Evolutionary conservation across 2,113 vertebrate genomes (phyloP).

Genomic region (Phyllopteryx taeniolatus): DNA sequence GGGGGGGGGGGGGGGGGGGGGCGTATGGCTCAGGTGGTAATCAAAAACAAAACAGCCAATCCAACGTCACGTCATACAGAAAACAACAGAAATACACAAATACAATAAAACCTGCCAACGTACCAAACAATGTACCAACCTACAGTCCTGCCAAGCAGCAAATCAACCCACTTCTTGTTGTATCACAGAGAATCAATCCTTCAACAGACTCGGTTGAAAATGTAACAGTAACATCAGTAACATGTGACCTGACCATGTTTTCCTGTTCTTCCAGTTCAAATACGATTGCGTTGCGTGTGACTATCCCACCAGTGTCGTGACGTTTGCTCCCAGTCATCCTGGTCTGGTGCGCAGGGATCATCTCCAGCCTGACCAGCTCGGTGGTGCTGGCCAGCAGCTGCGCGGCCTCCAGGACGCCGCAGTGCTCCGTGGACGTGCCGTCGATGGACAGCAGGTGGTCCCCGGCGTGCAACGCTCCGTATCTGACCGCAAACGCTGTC

Average conservation of each 20-base stretch:
- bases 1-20: too few species aligned
- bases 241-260: neutral
- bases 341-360: slow-evolving; percentile 86
- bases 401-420: slow-evolving; percentile 87
- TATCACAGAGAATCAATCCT: too few species aligned
- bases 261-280: neutral
- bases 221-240: too few species aligned
- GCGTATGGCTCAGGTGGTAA: too few species aligned
- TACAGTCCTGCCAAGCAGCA: too few species aligned
- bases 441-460: slow-evolving; percentile 96
- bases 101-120: too few species aligned
- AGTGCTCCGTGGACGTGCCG: slow-evolving; percentile 91
- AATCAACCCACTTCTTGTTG: too few species aligned
- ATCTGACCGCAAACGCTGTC: slow-evolving; percentile 65
- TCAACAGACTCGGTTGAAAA: too few species aligned
- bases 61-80: too few species aligned
- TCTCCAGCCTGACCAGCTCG: slow-evolving; percentile 86
- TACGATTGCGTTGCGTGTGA: neutral
- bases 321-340: slow-evolving; percentile 77
- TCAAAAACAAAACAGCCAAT: too few species aligned
- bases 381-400: slow-evolving; percentile 87
- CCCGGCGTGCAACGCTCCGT: slow-evolving; percentile 83
- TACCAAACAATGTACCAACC: too few species aligned
- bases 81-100: too few species aligned
- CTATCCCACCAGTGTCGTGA: slow-evolving; percentile 82